These are phyloP conservation scores for Synergus umbraculus DNA, from an alignment of 2,888 invertebrate genomes.

Conservation along the genomic window DNA sequence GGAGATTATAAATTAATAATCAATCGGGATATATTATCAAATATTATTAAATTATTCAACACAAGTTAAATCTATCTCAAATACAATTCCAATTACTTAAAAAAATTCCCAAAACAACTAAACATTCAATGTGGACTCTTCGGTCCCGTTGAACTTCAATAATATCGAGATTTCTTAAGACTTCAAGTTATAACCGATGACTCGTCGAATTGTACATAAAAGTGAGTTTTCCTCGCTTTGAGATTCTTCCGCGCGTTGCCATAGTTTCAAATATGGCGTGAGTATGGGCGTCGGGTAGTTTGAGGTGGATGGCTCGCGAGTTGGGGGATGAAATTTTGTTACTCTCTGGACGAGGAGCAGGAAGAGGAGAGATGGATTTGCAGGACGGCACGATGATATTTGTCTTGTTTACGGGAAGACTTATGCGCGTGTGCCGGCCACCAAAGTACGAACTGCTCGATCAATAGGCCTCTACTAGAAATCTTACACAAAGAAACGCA, in stretches of 20 bases:
- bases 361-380: slow-evolving; percentile 67
- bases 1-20: too few relatives aligned
- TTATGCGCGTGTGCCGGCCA: slow-evolving; percentile 73
- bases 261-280: slow-evolving; percentile 58
- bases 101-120: not conserved
- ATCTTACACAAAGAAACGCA: slow-evolving; percentile 63
- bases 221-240: slow-evolving; percentile 40
- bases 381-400: slow-evolving; percentile 75
- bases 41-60: not conserved
- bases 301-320: slow-evolving; percentile 35
- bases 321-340: slow-evolving; percentile 45
- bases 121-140: not conserved
- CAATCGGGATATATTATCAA: too few relatives aligned
- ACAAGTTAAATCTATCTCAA: not conserved
- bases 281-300: slow-evolving; percentile 47
- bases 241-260: slow-evolving; percentile 50
- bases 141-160: not conserved
- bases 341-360: slow-evolving; percentile 55
- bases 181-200: slow-evolving; percentile 15
- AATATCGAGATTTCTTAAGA: slow-evolving; percentile 32
- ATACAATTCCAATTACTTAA: too few relatives aligned
- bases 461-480: slow-evolving; percentile 76
- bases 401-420: slow-evolving; percentile 77
- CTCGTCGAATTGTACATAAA: slow-evolving; percentile 34
- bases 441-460: slow-evolving; percentile 58